phyloP scores from a whole-genome alignment of 2,113 vertebrate species.

The Lepidothrix coronata region DNA sequence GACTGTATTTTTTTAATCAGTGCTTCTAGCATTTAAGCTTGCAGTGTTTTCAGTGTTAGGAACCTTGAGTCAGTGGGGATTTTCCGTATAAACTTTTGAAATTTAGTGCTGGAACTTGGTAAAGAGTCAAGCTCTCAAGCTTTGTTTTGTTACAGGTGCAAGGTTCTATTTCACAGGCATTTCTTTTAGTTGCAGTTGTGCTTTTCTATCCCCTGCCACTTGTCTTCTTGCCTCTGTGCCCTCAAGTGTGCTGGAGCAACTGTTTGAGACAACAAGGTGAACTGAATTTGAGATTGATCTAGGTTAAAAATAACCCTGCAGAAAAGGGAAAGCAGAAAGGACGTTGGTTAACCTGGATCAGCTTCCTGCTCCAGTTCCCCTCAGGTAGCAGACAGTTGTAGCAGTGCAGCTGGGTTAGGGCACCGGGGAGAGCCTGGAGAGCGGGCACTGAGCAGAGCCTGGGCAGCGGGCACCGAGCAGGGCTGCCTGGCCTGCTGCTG shows the following conservation, averaged over 20 bases:
- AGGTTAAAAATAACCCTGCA: slow-evolving; percentile 47
- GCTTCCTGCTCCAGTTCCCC: background rate
- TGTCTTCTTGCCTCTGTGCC: background rate
- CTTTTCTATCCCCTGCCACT: background rate
- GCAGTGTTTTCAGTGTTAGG: background rate
- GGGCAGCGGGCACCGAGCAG: background rate
- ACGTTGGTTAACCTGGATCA: background rate
- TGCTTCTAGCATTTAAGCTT: background rate
- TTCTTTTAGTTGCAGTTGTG: background rate
- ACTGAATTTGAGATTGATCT: slow-evolving; percentile 47
- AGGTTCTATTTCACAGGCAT: background rate
- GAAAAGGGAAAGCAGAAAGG: slow-evolving; percentile 10
- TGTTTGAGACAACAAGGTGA: slow-evolving; percentile 49
- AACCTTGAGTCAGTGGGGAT: background rate
- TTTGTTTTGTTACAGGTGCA: background rate
- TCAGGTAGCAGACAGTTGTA: background rate
- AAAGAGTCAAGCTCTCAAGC: background rate
- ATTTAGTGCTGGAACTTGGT: background rate
- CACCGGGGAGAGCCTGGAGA: background rate
- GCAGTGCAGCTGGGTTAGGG: background rate
- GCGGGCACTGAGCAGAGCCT: background rate
- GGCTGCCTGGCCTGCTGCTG: background rate
- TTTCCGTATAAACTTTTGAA: background rate
- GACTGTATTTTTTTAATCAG: background rate
- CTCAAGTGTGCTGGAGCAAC: slow-evolving; percentile 7